Conservation (phyloP, 2,888 invertebrate genomes). For the Acronicta aceris region DNA sequence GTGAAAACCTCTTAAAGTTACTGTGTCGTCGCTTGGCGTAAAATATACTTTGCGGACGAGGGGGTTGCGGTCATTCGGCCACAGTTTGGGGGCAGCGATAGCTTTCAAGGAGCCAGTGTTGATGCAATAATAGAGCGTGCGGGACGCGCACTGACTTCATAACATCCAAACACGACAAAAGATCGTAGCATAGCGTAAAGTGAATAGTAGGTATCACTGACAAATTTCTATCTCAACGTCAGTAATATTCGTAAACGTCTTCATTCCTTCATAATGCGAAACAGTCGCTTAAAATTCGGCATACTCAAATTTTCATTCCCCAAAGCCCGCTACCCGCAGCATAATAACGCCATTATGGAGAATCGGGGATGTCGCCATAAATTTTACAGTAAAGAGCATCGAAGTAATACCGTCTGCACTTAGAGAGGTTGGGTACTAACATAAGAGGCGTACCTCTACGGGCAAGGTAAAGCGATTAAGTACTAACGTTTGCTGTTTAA, state of each 20-base stretch:
- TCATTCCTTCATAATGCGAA: constrained; percentile 53
- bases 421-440: constrained; percentile 48
- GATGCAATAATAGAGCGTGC: constrained; percentile 54
- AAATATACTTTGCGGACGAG: constrained; percentile 56
- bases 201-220: constrained; percentile 22
- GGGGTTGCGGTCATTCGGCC: constrained; percentile 56
- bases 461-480: constrained; percentile 13
- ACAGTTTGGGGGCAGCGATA: constrained; percentile 56
- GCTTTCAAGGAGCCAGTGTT: constrained; percentile 55
- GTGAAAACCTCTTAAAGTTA: constrained; percentile 40
- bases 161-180: constrained; percentile 21
- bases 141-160: constrained; percentile 38
- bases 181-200: constrained; percentile 16
- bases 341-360: constrained; percentile 70
- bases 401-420: constrained; percentile 60
- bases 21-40: constrained; percentile 7
- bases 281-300: constrained; percentile 50
- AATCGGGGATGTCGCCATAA: constrained; percentile 66
- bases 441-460: constrained; percentile 27
- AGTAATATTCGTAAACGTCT: constrained; percentile 43
- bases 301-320: constrained; percentile 66
- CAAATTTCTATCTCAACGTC: constrained; percentile 27
- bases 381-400: constrained; percentile 66
- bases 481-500: constrained; percentile 7
- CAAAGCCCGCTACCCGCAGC: constrained; percentile 56